These are phyloP conservation scores for Onthophagus taurus DNA, from an alignment of 1,140 invertebrate genomes.

Conservation along the genomic window DNA sequence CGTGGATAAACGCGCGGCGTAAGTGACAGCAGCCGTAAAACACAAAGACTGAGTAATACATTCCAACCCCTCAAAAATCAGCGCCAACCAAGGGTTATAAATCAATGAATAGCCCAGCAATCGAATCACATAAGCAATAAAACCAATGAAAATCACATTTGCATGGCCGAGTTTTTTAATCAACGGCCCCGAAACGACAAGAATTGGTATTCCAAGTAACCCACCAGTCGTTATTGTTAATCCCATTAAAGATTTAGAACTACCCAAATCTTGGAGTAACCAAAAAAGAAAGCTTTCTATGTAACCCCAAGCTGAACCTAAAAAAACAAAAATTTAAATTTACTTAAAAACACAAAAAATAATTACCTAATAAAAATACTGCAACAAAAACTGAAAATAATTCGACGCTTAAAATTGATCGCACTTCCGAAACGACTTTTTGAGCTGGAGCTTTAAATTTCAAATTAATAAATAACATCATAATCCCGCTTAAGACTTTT, in stretches of 20 bases:
- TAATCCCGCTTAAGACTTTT: slow-evolving; percentile 53
- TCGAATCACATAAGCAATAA: slow-evolving; percentile 65
- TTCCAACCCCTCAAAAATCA: slow-evolving; percentile 77
- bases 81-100: slow-evolving; percentile 68
- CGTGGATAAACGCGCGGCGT: slow-evolving; percentile 67
- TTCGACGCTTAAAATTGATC: slow-evolving; percentile 61
- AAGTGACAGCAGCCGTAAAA: slow-evolving; percentile 73
- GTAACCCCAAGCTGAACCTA: slow-evolving; percentile 73
- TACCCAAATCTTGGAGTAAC: slow-evolving; percentile 72
- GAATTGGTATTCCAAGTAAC: slow-evolving; percentile 63
- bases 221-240: slow-evolving; percentile 74
- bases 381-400: slow-evolving; percentile 62
- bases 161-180: slow-evolving; percentile 69
- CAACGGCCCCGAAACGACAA: slow-evolving; percentile 69
- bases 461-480: slow-evolving; percentile 66
- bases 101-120: slow-evolving; percentile 73
- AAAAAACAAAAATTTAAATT: slow-evolving; percentile 22
- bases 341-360: background rate
- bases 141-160: slow-evolving; percentile 72
- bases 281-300: slow-evolving; percentile 82
- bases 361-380: slow-evolving; percentile 60
- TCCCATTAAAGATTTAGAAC: slow-evolving; percentile 70
- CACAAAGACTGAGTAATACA: slow-evolving; percentile 73
- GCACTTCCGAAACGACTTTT: slow-evolving; percentile 62
- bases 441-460: slow-evolving; percentile 67